phyloP scores from a whole-genome alignment of 2,797 vertebrate species.

The Betta splendens region DNA sequence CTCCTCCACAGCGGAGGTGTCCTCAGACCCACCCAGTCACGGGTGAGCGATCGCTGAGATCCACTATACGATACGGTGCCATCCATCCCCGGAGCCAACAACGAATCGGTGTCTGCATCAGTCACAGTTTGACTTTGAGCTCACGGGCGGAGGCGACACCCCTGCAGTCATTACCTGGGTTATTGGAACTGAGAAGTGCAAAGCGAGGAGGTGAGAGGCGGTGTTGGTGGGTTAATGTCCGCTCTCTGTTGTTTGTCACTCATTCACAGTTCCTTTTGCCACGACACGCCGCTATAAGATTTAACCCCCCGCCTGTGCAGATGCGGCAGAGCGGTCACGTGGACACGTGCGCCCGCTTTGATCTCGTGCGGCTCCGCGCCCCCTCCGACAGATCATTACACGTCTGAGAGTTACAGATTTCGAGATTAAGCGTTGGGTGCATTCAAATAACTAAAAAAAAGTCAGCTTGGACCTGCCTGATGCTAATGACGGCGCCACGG shows the following conservation, averaged over 20 bases:
- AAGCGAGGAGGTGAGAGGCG: background rate
- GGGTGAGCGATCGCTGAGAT: slow-evolving; percentile 9
- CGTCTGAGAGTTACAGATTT: no score
- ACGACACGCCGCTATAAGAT: background rate
- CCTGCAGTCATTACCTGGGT: slow-evolving; percentile 13
- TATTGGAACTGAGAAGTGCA: background rate
- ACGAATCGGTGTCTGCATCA: background rate
- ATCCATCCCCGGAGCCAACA: slow-evolving; percentile 20
- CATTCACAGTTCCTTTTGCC: background rate
- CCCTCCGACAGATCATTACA: background rate
- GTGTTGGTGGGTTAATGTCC: no score
- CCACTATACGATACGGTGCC: background rate
- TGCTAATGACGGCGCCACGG: background rate
- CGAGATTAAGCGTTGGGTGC: background rate
- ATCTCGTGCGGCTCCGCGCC: background rate
- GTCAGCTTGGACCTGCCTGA: no score
- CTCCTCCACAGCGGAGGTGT: slow-evolving; percentile 21
- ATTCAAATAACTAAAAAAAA: background rate
- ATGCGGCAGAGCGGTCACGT: background rate
- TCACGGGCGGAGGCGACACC: slow-evolving; percentile 7
- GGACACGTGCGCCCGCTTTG: slow-evolving; percentile 1
- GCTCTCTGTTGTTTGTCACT: slow-evolving; percentile 4
- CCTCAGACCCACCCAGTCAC: slow-evolving; percentile 18
- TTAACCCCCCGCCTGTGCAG: background rate
- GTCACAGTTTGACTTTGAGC: slow-evolving; percentile 8